Base-by-base conservation (phyloP, 1,140 invertebrate species). In the Lepidotrigona ventralis region DNA sequence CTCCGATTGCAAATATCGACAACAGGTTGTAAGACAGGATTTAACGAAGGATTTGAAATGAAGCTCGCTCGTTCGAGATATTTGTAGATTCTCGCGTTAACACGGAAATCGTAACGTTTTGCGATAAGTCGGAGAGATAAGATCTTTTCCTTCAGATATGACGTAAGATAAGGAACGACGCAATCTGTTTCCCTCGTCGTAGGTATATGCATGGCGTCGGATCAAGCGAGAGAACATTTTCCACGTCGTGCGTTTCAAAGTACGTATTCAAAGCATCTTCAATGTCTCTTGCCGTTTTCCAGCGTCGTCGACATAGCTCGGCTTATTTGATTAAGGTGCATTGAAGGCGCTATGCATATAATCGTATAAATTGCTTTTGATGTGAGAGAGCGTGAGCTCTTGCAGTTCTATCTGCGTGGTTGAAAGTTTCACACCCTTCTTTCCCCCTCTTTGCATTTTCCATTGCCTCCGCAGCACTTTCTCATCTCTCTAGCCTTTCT, bases 321-420 rank as follows among this genome's bases (percentile, higher is more conserved):
- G 87, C 71, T 88, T 88, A 90, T 88, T 91, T 89, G 88, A 90
- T 90, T 88, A 90, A 90, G 87, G 84, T 76, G 82, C 83, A 87
- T 90, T 83, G 84, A 90, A 91, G 85, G 85, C 84, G 87, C 79
- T 85, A 85, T 87, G 89, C 86, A 83, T 90, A 85, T 91, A 91
- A 91, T 91, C 88, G 81, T 87, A 88, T 90, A 89, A 91, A 91
- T 89, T 89, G 88, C 89, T 90, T 89, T 91, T 89, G 86, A 91
- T 88, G 84, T 85, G 87, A 83, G 82, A 86, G 73, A 86, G 79
- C 70, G 85, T 70, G 83, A 74, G 58, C 72, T 64, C 75, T 85
- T 66, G 81, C 78, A 66, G n/a, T 75, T 66, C 51, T 79, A 77
- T 88, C 73, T 83, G 64, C 71, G 68, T 15, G 79, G 69, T 84